These are phyloP conservation scores for Phylloscopus collybita DNA, from an alignment of 2,797 vertebrate genomes.

Conservation along the genomic window DNA sequence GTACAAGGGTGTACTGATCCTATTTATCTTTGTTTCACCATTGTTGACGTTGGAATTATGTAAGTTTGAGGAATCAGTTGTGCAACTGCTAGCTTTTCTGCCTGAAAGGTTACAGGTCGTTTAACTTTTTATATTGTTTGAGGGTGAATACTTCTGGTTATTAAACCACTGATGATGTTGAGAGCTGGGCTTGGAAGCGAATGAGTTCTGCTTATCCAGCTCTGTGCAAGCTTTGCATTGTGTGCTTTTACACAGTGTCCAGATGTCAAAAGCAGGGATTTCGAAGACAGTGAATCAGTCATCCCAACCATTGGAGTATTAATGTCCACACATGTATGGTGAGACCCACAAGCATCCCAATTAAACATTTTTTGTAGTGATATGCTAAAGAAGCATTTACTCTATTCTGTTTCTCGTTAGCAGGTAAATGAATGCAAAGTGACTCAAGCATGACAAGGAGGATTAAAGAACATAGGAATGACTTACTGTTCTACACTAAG, in stretches of 20 bases:
- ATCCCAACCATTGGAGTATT: background rate
- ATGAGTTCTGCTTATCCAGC: background rate
- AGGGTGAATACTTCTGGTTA: background rate
- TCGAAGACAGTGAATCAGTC: rapidly evolving
- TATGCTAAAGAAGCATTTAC: background rate
- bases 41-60: background rate
- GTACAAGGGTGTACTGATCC: background rate
- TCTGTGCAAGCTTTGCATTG: background rate
- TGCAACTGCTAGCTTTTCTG: background rate
- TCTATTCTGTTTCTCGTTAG: background rate
- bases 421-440: background rate
- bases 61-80: background rate
- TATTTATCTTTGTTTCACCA: slow-evolving; percentile 31
- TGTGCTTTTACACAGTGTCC: background rate
- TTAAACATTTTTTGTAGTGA: background rate
- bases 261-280: background rate
- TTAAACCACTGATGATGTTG: background rate
- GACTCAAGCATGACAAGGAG: background rate
- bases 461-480: background rate
- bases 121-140: background rate
- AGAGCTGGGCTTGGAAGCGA: background rate
- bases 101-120: background rate
- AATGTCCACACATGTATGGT: rapidly evolving
- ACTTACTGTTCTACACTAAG: background rate
- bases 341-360: background rate